Conservation (phyloP, 2,113 vertebrate genomes). For the Bombycilla garrulus region DNA sequence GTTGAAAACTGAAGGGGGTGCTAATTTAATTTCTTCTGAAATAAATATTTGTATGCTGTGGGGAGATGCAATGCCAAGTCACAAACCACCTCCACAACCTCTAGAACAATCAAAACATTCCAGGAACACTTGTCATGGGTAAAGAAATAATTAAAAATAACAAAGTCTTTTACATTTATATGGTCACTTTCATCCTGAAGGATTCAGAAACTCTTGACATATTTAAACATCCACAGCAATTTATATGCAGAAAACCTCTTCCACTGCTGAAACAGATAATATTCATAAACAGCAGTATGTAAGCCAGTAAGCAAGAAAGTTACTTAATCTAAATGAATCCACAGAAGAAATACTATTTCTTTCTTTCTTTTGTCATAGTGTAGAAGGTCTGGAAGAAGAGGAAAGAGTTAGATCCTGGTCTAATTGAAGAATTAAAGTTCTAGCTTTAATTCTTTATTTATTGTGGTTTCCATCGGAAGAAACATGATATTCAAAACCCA, state of each 20-base stretch:
- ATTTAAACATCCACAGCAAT: neutral
- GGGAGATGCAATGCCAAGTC: neutral
- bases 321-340: neutral
- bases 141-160: slow-evolving; percentile 29
- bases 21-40: neutral
- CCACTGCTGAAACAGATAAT: neutral
- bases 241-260: neutral
- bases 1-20: neutral
- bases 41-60: neutral
- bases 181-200: neutral
- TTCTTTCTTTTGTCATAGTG: neutral
- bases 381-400: neutral
- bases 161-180: slow-evolving; percentile 12
- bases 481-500: neutral
- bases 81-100: neutral
- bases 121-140: neutral
- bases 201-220: neutral
- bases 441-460: neutral
- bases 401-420: neutral
- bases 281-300: neutral
- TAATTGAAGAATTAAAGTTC: neutral
- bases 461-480: neutral
- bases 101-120: neutral
- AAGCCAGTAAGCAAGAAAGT: neutral
- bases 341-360: neutral